phyloP scores from a whole-genome alignment of 1,140 invertebrate species.

The Calliphora vicina region DNA sequence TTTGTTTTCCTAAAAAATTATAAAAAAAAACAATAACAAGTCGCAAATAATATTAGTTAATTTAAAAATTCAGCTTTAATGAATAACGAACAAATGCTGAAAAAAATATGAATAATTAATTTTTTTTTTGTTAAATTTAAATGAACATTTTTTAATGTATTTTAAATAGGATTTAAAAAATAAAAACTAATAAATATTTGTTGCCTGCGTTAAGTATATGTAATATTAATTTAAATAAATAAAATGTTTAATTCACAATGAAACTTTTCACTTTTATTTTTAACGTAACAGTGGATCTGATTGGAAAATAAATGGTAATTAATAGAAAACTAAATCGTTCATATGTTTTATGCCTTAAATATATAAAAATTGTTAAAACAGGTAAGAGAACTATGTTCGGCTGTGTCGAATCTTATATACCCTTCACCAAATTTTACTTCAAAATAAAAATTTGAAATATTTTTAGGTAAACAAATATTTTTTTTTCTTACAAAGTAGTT shows the following conservation, averaged over 20 bases:
- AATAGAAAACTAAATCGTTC: no score
- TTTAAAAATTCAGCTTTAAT: background rate
- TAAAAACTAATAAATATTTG: background rate
- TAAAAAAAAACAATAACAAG: background rate
- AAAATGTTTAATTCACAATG: background rate
- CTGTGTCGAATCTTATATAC: no score
- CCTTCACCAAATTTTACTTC: no score
- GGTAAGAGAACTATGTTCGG: no score
- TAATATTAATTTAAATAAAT: slow-evolving; percentile 11
- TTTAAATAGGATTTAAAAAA: background rate
- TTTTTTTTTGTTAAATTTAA: background rate
- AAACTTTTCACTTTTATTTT: background rate
- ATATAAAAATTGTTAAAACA: no score
- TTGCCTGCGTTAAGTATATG: slow-evolving; percentile 9
- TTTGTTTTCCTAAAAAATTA: background rate
- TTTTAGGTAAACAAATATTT: no score
- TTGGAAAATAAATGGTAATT: no score
- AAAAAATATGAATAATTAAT: background rate
- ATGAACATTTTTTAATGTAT: background rate
- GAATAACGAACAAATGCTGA: background rate
- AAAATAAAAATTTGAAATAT: no score
- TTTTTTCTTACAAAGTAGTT: no score
- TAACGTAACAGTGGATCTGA: background rate
- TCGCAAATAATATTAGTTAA: slow-evolving; percentile 1
- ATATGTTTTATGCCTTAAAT: no score